Base-by-base conservation (phyloP, 30 jellyfish, hydroid and myxozoan species). In the Catostylus mosaicus region DNA sequence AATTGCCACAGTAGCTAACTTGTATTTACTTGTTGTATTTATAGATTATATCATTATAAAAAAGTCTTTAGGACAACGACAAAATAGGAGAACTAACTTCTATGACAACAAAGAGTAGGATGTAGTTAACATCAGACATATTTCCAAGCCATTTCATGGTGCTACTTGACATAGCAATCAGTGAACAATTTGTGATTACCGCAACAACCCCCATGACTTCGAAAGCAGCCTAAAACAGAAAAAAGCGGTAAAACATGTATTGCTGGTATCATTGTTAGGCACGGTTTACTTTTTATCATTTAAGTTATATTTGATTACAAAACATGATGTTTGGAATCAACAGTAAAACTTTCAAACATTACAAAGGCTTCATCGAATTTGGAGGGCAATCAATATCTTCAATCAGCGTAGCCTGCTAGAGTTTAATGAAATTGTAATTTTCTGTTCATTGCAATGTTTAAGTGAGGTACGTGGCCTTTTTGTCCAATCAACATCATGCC, bases 141-240 rank as follows among this genome's bases (percentile, higher is more conserved):
- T 72, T 47, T 12, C 67, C 67, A 12, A 94, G 79, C 96, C 95
- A 84, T 38, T 62, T 80, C 69, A 66, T 91, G 9, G 97, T 94
- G 71, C 92, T 81, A 11, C 67, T 34, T 14, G 99, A 94, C 93
- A 94, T 75, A 45, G 99, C 99, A 29, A 94, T 94, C 46, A 94
- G 52, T 30, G 96, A 95, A 82, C 97, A 82, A 34, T 94, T 94
- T 12, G 99, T 94, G 64, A 94, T 83, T 46, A 94, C 99, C 12
- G 97, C 97, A 46, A 88, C 89, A 48, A 94, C 86, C 29, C 99
- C 83, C 96, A 94, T 94, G 40, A 87, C 33, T 52, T 94, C 99
- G 74, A 94, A 94, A 9, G 99, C 99, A 40, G 85, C 82, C 99
- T 94, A 88, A 48, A 67, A 43, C 56, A 16, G 8, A 16, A 43